These are phyloP conservation scores for Corythaeola cristata DNA, from an alignment of 2,113 vertebrate species.

Conservation along the genomic window DNA sequence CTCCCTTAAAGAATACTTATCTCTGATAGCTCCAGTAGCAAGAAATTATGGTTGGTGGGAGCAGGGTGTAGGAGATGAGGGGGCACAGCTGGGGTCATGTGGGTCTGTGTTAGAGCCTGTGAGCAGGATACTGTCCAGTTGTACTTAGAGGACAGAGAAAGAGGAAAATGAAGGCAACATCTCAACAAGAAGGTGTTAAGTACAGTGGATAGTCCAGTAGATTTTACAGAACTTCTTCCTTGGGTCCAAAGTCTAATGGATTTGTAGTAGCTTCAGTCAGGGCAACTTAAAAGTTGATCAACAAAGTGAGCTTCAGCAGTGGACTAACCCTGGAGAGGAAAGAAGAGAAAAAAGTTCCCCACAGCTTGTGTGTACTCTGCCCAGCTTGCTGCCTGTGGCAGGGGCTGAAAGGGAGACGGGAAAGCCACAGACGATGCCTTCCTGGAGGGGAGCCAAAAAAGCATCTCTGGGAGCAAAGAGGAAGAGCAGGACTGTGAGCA, in stretches of 20 bases:
- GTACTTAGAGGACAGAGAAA: background rate
- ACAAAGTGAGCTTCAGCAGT: background rate
- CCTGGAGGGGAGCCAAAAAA: background rate
- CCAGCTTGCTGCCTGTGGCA: fast-evolving
- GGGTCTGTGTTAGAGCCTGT: background rate
- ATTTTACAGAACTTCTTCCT: background rate
- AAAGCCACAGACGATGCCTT: background rate
- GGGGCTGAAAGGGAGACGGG: background rate
- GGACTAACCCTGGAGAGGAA: background rate
- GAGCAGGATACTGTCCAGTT: background rate
- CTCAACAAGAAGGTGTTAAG: background rate
- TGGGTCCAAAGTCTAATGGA: fast-evolving
- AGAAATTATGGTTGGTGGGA: background rate
- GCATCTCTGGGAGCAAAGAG: background rate
- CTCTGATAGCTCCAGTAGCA: background rate
- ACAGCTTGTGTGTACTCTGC: background rate
- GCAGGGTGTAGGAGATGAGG: background rate
- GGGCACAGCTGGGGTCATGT: background rate
- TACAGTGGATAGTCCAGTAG: background rate
- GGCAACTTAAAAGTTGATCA: background rate
- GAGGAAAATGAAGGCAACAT: background rate
- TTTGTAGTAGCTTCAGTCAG: background rate
- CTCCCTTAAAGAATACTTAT: background rate
- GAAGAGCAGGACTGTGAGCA: background rate
- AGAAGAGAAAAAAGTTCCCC: background rate